Evolutionary conservation across 1,140 invertebrate species (phyloP).

Genomic region (Cryptotermes secundus): DNA sequence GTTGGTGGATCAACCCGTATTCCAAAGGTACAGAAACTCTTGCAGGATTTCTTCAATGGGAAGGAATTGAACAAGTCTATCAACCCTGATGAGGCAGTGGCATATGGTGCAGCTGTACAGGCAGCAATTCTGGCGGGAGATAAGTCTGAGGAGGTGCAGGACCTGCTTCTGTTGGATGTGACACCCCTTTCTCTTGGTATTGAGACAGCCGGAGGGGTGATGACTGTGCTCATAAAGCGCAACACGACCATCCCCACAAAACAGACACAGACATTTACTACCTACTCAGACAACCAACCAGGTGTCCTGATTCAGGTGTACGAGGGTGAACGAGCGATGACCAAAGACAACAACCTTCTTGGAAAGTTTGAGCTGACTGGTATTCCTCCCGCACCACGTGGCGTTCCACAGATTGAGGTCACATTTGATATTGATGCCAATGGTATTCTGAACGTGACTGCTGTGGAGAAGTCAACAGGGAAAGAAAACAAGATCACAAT

Average conservation of each 20-base stretch:
- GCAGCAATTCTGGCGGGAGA: conserved; percentile 93
- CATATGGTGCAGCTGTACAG: conserved; percentile 86
- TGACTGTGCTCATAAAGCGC: conserved; percentile 92
- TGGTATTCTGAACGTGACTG: conserved; percentile 85
- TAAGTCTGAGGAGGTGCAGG: conserved; percentile 88
- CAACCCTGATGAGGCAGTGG: conserved; percentile 94
- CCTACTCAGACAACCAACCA: conserved; percentile 95
- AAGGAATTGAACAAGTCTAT: conserved; percentile 58
- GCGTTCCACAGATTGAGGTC: conserved; percentile 84
- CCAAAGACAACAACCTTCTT: conserved; percentile 88
- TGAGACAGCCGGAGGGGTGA: conserved; percentile 95
- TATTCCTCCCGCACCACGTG: conserved; percentile 92
- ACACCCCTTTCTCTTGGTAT: conserved; percentile 94
- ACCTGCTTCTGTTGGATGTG: conserved; percentile 89
- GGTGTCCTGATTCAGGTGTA: conserved; percentile 88
- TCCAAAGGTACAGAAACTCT: conserved; percentile 91
- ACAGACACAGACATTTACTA: conserved; percentile 94
- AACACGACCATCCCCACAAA: conserved; percentile 97
- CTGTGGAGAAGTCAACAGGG: conserved; percentile 88
- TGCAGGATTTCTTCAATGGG: conserved; percentile 66
- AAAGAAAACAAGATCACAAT: conserved; percentile 98
- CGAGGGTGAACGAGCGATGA: conserved; percentile 90
- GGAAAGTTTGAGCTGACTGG: conserved; percentile 93
- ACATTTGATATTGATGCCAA: conserved; percentile 92
- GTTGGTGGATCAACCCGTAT: conserved; percentile 99